Base-by-base conservation (phyloP, 2,888 invertebrate species). In the Steinernema scapterisci region DNA sequence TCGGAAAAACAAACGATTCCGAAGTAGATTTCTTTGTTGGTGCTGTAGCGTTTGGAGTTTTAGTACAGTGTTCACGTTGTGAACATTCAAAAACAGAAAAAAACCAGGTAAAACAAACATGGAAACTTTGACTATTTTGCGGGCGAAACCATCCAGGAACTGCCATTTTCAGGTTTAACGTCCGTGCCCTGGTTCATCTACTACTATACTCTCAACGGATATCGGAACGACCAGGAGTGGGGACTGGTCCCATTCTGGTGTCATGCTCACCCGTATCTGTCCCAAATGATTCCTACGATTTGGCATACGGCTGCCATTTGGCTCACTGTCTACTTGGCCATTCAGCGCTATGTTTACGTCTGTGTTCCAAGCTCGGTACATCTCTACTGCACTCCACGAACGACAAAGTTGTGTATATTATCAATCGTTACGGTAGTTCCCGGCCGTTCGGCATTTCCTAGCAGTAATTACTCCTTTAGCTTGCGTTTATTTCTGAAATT, bases 221-320 rank as follows among this genome's bases (percentile, higher is more conserved):
- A 84, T 73, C 27, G 71, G n/a, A 45, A 48, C 9, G 82, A 84
- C 63, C 45, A 72, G 45, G 70, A 43, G 9, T 31, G 54, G 19
- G 81, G 83, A 3, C 31, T 83, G 71, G 70, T 52, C 16, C 63
- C 72, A n/a, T 81, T 83, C 72, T 84, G 83, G 82, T 86, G 85
- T 72, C 75, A 71, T 9, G 91, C 84, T 6, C 85, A 83, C 80
- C 88, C 88, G 87, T 83, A 82, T 48, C 92, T 91, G 85, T 86
- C 93, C 21, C 85, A 87, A 52, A 80, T 86, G 11, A 72, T 94
- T 81, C 94, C 94, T 27, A 93, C 93, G 25, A 91, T 94, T 89
- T 95, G 95, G 88, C 95, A 95, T 89, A 95, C 95, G 3, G 94
- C 94, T 0, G 94, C 94, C 82, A 94, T 95, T 78, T 95, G 95